These are phyloP conservation scores for Schrankia costaestrigalis DNA, from an alignment of 2,888 invertebrate genomes.

Conservation along the genomic window DNA sequence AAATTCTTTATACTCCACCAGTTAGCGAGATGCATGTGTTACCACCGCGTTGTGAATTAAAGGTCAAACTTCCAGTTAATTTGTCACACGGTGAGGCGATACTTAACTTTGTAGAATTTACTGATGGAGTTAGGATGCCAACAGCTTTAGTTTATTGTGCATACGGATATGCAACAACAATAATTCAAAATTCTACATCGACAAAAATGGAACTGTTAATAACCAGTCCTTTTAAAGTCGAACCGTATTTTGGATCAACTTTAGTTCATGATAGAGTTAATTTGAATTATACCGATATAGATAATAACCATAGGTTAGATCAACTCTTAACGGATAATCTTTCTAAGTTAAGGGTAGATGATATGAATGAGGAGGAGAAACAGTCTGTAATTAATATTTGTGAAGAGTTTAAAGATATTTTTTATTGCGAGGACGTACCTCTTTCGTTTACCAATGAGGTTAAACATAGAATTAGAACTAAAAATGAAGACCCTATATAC, in stretches of 20 bases:
- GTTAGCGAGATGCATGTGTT: too few species aligned
- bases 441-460: slow-evolving; percentile 18
- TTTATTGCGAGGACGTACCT: slow-evolving; percentile 32
- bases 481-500: slow-evolving; percentile 3
- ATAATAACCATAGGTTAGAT: too few species aligned
- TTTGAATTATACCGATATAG: too few species aligned
- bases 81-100: slow-evolving; percentile 5
- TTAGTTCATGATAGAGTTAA: too few species aligned
- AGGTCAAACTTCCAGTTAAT: slow-evolving; percentile 4
- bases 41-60: neutral
- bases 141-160: slow-evolving; percentile 11
- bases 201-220: slow-evolving; percentile 1
- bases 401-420: slow-evolving; percentile 34
- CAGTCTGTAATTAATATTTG: slow-evolving; percentile 21
- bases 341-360: slow-evolving; percentile 13
- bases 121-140: slow-evolving; percentile 10
- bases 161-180: slow-evolving; percentile 7
- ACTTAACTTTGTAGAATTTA: slow-evolving; percentile 6
- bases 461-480: slow-evolving; percentile 3
- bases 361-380: slow-evolving; percentile 36
- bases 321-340: neutral
- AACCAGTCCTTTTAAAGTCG: slow-evolving; percentile 4
- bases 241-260: too few species aligned
- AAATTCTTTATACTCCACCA: neutral
- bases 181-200: slow-evolving; percentile 9